A percentile compares a stretch with the other conserved stretches of the same genome.
Evolutionary conservation across 64 coral and sea anemone genomes (phyloP).

Genomic region (Actinia equina): DNA sequence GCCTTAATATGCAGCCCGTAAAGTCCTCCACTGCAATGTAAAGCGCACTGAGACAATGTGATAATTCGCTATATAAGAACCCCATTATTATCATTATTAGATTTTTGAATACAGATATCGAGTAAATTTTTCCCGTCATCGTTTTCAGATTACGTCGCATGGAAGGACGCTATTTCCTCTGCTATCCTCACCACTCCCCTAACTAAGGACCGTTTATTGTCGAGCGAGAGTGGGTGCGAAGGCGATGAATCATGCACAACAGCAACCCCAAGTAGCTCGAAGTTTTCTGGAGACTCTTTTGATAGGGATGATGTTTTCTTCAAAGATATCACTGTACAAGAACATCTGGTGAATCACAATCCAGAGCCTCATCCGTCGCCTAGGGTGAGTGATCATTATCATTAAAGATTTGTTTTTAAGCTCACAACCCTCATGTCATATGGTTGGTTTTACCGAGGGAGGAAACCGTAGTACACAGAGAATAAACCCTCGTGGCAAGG

Average conservation of each 20-base stretch:
- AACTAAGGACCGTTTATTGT: neutral
- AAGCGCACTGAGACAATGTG: too few relatives aligned
- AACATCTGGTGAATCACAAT: neutral
- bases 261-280: neutral
- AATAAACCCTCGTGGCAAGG: too few relatives aligned
- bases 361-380: neutral
- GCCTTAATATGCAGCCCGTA: too few relatives aligned
- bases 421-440: too few relatives aligned
- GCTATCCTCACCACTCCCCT: slow-evolving; percentile 2
- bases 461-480: too few relatives aligned
- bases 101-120: neutral
- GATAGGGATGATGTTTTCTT: slow-evolving; percentile 73
- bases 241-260: neutral
- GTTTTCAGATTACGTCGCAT: neutral
- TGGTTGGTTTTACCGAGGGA: too few relatives aligned
- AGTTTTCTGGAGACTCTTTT: slow-evolving; percentile 38
- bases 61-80: too few relatives aligned
- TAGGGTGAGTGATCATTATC: neutral
- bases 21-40: too few relatives aligned
- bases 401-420: too few relatives aligned
- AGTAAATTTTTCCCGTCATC: too few relatives aligned
- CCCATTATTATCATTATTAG: too few relatives aligned
- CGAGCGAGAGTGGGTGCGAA: neutral
- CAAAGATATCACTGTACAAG: neutral
- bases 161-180: slow-evolving; percentile 17